Conservation (phyloP, 2,113 vertebrate genomes). For the Cyanoderma ruficeps region DNA sequence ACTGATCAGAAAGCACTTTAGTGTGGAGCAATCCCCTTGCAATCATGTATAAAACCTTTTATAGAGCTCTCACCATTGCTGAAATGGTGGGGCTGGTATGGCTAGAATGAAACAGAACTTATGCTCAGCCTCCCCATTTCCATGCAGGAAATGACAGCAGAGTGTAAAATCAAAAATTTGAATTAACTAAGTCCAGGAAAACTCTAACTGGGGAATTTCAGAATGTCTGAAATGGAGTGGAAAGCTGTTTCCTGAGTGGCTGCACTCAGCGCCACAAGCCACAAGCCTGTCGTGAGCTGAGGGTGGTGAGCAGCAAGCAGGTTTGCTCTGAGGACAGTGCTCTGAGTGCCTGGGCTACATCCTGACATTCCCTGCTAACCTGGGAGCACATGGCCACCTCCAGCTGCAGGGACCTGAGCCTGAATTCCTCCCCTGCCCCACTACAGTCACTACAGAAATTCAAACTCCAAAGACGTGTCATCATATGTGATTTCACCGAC, state of each 20-base stretch:
- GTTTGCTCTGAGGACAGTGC: not conserved
- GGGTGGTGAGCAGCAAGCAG: not conserved
- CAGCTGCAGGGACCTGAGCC: not conserved
- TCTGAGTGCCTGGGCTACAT: not conserved
- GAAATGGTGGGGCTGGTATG: not conserved
- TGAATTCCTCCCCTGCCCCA: not conserved
- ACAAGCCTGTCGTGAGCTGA: not conserved
- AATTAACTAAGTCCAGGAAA: not conserved
- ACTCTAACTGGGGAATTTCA: not conserved
- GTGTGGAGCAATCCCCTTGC: not conserved
- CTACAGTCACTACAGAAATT: not conserved
- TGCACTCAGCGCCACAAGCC: not conserved
- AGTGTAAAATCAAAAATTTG: not conserved
- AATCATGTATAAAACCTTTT: not conserved
- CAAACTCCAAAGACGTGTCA: not conserved
- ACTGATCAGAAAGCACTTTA: conserved; percentile 6
- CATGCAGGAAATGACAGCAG: not conserved
- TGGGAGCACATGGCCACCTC: not conserved
- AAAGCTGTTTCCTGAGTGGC: not conserved
- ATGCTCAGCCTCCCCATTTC: not conserved
- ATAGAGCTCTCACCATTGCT: not conserved
- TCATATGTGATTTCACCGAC: not conserved
- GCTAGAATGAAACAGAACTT: not conserved
- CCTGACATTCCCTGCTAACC: accelerated
- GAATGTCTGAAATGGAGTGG: not conserved